phyloP scores from a whole-genome alignment of 1,140 invertebrate genomes.

The Steinernema khuongi region DNA sequence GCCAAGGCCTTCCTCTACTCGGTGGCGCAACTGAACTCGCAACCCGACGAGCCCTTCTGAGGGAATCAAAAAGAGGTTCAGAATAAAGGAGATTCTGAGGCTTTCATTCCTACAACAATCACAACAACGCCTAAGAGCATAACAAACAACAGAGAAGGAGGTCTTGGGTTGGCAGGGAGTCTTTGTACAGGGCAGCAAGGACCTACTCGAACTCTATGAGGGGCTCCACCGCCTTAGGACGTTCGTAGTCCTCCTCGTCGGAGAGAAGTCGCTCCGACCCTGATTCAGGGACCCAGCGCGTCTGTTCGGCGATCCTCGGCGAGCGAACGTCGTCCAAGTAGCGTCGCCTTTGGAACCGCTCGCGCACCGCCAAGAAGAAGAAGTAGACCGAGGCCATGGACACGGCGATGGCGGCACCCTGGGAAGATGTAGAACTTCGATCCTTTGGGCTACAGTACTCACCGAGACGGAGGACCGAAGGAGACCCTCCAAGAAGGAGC shows the following conservation, averaged over 20 bases:
- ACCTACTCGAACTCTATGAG: too few species aligned
- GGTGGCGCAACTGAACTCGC: constrained; percentile 2
- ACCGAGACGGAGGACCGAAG: not conserved
- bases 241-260: not conserved
- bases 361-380: not conserved
- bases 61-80: not conserved
- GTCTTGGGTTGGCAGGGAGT: too few species aligned
- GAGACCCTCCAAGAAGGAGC: not conserved
- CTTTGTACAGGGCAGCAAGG: too few species aligned
- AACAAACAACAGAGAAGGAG: too few species aligned
- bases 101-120: too few species aligned
- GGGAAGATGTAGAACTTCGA: not conserved
- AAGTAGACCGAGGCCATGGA: not conserved
- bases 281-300: not conserved
- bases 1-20: not conserved
- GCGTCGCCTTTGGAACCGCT: not conserved
- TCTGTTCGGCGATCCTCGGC: not conserved
- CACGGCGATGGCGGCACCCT: not conserved
- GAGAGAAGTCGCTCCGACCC: not conserved
- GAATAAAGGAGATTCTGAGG: not conserved
- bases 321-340: not conserved
- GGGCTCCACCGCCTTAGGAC: too few species aligned
- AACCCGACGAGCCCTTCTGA: not conserved
- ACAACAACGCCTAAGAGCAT: too few species aligned
- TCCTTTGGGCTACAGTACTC: not conserved